Evolutionary conservation across 2,888 invertebrate species (phyloP).

Genomic region (Heliconius cydno): DNA sequence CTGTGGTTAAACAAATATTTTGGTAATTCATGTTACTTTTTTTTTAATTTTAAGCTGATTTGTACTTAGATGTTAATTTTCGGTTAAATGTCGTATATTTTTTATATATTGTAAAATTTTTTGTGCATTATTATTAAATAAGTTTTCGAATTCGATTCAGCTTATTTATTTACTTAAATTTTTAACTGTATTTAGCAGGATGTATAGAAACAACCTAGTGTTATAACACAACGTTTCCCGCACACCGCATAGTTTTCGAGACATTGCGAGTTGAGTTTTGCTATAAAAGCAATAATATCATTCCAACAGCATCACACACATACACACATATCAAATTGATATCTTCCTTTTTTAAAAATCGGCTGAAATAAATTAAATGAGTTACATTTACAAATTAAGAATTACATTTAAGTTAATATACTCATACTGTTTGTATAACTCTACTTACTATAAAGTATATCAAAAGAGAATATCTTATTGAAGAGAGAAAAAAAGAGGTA

Average conservation of each 20-base stretch:
- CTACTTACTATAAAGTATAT: neutral
- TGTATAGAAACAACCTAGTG: neutral
- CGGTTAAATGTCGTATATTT: too few relatives aligned
- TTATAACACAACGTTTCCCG: neutral
- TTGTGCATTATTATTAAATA: too few relatives aligned
- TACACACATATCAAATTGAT: neutral
- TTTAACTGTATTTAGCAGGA: too few relatives aligned
- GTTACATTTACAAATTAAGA: neutral
- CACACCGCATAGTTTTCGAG: neutral
- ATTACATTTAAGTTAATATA: neutral
- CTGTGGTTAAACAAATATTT: neutral
- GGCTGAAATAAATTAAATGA: neutral
- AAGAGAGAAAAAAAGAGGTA: slow-evolving; percentile 16
- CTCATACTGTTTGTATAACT: neutral
- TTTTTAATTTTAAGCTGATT: neutral
- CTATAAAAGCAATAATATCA: too few relatives aligned
- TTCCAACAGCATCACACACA: too few relatives aligned
- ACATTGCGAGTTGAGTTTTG: neutral
- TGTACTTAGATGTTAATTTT: neutral
- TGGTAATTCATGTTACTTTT: too few relatives aligned
- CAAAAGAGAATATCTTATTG: slow-evolving; percentile 6
- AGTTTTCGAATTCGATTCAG: too few relatives aligned
- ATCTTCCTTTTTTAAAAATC: neutral
- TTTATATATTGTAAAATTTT: too few relatives aligned
- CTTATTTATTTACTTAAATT: too few relatives aligned